These are phyloP conservation scores for Tricholaema leucomelas DNA, from an alignment of 2,113 vertebrate species.

Conservation along the genomic window DNA sequence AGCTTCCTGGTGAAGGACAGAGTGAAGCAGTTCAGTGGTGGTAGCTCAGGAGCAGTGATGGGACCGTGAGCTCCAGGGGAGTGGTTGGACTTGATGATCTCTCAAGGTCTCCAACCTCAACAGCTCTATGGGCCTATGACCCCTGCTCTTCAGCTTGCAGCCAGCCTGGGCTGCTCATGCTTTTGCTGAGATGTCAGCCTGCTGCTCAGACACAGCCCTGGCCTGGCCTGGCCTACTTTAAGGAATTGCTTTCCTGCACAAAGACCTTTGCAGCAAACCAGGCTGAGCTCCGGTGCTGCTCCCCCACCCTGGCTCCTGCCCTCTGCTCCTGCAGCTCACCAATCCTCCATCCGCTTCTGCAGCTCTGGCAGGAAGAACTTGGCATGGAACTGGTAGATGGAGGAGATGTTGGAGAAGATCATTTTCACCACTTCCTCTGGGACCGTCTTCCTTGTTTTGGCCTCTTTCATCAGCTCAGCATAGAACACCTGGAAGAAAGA, in stretches of 20 bases:
- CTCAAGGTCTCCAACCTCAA: too few species aligned
- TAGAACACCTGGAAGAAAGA: conserved; percentile 81
- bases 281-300: neutral
- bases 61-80: too few species aligned
- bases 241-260: neutral
- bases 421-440: conserved; percentile 85
- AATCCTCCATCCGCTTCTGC: conserved; percentile 80
- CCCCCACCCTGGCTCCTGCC: neutral
- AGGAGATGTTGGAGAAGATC: conserved; percentile 91
- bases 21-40: neutral
- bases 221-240: neutral
- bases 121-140: neutral
- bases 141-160: neutral
- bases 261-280: neutral
- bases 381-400: conserved; percentile 88
- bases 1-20: accelerated
- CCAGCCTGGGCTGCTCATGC: neutral
- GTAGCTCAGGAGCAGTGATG: too few species aligned
- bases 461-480: conserved; percentile 80
- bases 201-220: neutral
- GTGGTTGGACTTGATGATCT: too few species aligned
- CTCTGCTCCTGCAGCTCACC: conserved; percentile 70
- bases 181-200: neutral
- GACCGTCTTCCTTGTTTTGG: conserved; percentile 77
- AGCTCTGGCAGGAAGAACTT: conserved; percentile 88